Evolutionary conservation across 2,888 invertebrate species (phyloP).

Genomic region (Perizoma affinitatum): DNA sequence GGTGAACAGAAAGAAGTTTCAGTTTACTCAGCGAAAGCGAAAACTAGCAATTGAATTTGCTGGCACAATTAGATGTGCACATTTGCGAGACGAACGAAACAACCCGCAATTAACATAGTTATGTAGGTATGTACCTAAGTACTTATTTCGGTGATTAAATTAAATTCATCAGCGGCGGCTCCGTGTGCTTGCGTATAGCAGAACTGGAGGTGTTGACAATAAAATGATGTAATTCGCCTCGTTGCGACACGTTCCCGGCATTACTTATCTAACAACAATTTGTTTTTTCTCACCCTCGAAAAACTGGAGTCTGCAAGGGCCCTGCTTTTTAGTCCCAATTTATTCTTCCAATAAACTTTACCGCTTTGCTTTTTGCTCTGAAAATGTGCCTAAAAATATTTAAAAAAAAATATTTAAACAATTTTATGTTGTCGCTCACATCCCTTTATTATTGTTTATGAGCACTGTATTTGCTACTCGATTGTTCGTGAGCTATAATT

Average conservation of each 20-base stretch:
- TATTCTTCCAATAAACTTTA: slow-evolving; percentile 77
- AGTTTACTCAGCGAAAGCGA: slow-evolving; percentile 63
- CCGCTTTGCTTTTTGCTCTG: slow-evolving; percentile 68
- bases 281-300: slow-evolving; percentile 72
- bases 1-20: slow-evolving; percentile 53
- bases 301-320: slow-evolving; percentile 64
- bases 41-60: slow-evolving; percentile 48
- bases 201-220: slow-evolving; percentile 39
- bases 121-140: too few species aligned
- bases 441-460: slow-evolving; percentile 60
- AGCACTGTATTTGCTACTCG: slow-evolving; percentile 37
- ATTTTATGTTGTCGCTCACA: slow-evolving; percentile 66
- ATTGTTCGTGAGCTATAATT: slow-evolving; percentile 36
- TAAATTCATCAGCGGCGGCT: slow-evolving; percentile 56
- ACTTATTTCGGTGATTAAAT: slow-evolving; percentile 61
- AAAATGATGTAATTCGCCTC: slow-evolving; percentile 73
- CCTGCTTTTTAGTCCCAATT: slow-evolving; percentile 78
- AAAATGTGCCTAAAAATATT: slow-evolving; percentile 69
- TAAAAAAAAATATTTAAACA: slow-evolving; percentile 79
- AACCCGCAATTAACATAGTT: slow-evolving; percentile 45
- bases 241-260: slow-evolving; percentile 70
- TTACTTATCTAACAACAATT: slow-evolving; percentile 79
- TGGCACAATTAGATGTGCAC: slow-evolving; percentile 33
- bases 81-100: slow-evolving; percentile 45
- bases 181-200: slow-evolving; percentile 27